These are phyloP conservation scores for Pterostichus niger DNA, from an alignment of 2,888 invertebrate genomes.

Conservation along the genomic window DNA sequence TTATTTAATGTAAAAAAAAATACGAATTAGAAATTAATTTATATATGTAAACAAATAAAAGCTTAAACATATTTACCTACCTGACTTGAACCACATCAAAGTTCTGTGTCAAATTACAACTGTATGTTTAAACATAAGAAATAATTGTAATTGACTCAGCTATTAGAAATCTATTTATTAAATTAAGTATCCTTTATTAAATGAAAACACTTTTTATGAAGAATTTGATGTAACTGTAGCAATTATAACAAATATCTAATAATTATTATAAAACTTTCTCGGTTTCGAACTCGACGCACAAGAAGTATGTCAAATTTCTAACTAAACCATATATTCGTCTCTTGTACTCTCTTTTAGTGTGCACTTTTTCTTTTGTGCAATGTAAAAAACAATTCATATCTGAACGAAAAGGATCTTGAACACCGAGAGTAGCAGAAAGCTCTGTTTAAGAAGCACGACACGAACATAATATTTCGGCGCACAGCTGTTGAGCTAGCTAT, in stretches of 20 bases:
- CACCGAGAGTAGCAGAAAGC: neutral
- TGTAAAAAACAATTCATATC: constrained; percentile 12
- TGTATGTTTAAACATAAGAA: no score
- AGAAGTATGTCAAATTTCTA: constrained; percentile 46
- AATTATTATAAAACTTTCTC: constrained; percentile 42
- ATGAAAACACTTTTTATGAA: constrained; percentile 18
- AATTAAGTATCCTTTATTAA: no score
- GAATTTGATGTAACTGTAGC: constrained; percentile 6
- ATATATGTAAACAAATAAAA: no score
- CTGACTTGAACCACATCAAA: no score
- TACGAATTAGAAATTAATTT: no score
- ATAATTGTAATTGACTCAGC: no score
- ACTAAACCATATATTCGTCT: constrained; percentile 14
- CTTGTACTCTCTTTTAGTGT: neutral
- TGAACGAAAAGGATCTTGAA: constrained; percentile 3
- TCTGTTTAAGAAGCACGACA: constrained; percentile 21
- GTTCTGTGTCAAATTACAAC: no score
- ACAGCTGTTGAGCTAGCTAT: constrained; percentile 4
- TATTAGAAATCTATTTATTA: no score
- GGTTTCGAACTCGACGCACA: neutral
- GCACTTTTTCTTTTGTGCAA: neutral
- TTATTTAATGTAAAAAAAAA: no score
- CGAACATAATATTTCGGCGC: constrained; percentile 7
- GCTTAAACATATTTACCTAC: no score
- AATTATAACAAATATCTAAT: constrained; percentile 35